Base-by-base conservation (phyloP, 1,140 invertebrate genomes). In the Drosophila cardini region DNA sequence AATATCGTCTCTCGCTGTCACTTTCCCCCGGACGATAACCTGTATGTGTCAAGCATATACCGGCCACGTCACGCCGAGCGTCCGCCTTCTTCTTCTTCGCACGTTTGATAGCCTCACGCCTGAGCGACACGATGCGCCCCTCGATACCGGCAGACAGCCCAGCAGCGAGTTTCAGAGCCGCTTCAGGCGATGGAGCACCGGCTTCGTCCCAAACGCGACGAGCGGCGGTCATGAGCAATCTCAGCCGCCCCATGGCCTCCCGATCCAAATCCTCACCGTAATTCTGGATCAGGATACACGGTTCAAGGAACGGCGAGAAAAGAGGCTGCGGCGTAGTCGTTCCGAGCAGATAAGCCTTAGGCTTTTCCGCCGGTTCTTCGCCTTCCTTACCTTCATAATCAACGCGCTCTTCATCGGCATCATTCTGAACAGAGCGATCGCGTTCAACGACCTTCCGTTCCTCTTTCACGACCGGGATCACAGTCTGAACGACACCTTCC, bases 41-140 rank as follows among this genome's bases (percentile, higher is more conserved):
- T 42, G 40, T 42, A 42, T 42, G 40, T 42, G 40, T 42, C 40
- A 42, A 42, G 40, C 40, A 42, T 42, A 42, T 42, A 42, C 40
- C 40, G 40, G 40, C 40, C 40, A 42, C 40, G 40, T 42, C 40
- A 42, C 40, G 40, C 40, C 40, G 40, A 42, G 40, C 40, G 40
- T 42, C 40, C 40, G 40, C 40, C 40, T 42, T 42, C 40, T 42
- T 42, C 40, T 42, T 42, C 40, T 42, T 42, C 40, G 40, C 40
- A 42, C 40, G 40, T 42, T 42, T 42, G 40, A 42, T 42, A 42
- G 40, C 40, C 40, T 42, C 40, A 42, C 40, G 40, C 40, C 40
- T 42, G 40, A 42, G 40, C 40, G 40, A 42, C 40, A 42, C 40
- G 40, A 42, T 42, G 40, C 40, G 40, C 40, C 40, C 40, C 40